Evolutionary conservation across 1,140 invertebrate genomes (phyloP), one percentile per base, ranked within the genome.

Genomic region (Dendroctonus ponderosae): DNA sequence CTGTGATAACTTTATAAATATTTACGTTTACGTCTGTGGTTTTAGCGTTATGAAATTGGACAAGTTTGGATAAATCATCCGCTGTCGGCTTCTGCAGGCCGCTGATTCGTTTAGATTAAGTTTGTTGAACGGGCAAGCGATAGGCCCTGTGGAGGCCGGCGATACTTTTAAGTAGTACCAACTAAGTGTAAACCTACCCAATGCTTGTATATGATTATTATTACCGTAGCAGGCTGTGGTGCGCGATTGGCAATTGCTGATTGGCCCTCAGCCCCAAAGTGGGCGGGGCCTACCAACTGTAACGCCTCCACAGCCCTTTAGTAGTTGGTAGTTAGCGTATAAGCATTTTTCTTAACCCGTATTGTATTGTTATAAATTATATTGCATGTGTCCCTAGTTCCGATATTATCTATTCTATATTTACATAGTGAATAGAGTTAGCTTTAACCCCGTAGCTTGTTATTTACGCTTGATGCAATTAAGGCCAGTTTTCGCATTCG

Each of bases 251-350:
- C 26, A 26, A 26, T 26, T 26, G 26, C 26, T 26, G 26, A 26
- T 26, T 26, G 1, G 26, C 26, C 26, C 26, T 26, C 26, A 26
- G 3, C 26, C 26, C 26, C 26, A 26, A 26, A 26, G 26, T 26
- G 3, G 26, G 26, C 26, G 26, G 26, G 26, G 26, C 26, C 26
- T 26, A 26, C 26, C 26, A 26, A 26, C 26, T 26, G 3, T 26
- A 26, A 26, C 26, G 26, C 26, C 26, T 26, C 26, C 26, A 26
- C 46, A 62, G 66, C 52, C 58, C 70, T 68, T 65, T 67, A 71
- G 70, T 77, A 77, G 75, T 73, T 71, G 69, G 72, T 77, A 75
- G 70, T 72, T 76, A 76, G 71, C 71, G 65, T 76, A 77, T 75
- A 75, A 75, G 76, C 75, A 76, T 74, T 76, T 72, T 73, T 71